phyloP scores from a whole-genome alignment of 2,797 vertebrate species.

The Prunella strophiata region DNA sequence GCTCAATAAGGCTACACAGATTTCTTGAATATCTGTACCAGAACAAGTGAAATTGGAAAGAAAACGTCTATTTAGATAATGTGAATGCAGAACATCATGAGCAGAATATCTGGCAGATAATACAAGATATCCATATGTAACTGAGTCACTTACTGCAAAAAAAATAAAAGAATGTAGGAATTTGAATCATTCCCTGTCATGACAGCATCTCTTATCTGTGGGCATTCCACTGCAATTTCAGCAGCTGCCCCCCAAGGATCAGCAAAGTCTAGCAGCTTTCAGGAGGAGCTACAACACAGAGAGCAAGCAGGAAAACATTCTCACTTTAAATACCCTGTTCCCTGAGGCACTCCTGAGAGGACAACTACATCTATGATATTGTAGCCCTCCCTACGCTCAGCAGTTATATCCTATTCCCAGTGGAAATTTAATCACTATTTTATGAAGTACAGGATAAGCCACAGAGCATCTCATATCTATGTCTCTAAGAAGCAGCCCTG shows the following conservation, averaged over 20 bases:
- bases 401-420: constrained; percentile 10
- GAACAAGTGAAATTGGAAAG: not conserved
- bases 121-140: not conserved
- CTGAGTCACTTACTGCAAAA: not conserved
- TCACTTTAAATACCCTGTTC: not conserved
- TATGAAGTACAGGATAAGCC: constrained; percentile 7
- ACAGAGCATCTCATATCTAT: not conserved
- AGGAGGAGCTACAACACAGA: not conserved
- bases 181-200: not conserved
- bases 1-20: not conserved
- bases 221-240: not conserved
- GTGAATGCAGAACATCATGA: not conserved
- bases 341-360: not conserved
- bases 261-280: not conserved
- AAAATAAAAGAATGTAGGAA: rapidly evolving
- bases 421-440: constrained; percentile 43
- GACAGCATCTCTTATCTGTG: not conserved
- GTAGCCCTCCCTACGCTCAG: not conserved
- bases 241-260: not conserved
- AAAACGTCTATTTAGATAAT: not conserved
- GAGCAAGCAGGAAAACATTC: not conserved
- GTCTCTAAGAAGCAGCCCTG: not conserved
- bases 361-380: not conserved
- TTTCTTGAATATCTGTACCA: not conserved
- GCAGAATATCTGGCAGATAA: not conserved